Conservation (phyloP, 2,888 invertebrate genomes). For the Dryococelus australis region DNA sequence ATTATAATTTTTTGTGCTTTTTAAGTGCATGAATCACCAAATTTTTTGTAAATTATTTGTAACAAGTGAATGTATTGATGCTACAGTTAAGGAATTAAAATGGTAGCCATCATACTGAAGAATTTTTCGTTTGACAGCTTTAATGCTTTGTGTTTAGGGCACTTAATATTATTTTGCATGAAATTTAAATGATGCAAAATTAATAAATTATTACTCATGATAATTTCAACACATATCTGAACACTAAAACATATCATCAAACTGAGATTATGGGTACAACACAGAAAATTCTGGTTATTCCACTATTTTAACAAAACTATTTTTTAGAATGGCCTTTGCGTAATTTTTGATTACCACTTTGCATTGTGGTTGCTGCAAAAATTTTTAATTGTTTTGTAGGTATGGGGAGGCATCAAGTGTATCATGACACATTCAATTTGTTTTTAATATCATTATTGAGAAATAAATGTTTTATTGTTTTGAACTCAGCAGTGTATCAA, state of each 20-base stretch:
- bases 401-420: neutral
- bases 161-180: neutral
- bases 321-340: neutral
- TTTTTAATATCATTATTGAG: slow-evolving; percentile 79
- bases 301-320: neutral
- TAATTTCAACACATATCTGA: neutral
- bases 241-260: neutral
- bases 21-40: neutral
- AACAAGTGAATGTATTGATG: neutral
- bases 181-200: neutral
- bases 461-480: slow-evolving; percentile 12
- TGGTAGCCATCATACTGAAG: too few species aligned
- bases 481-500: slow-evolving; percentile 12
- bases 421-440: slow-evolving; percentile 73
- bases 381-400: neutral
- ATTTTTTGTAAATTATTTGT: neutral
- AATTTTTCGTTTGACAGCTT: neutral
- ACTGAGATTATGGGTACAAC: neutral
- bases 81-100: neutral
- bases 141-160: neutral
- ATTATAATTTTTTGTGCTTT: neutral
- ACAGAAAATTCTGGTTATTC: neutral
- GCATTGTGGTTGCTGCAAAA: neutral
- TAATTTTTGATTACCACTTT: neutral
- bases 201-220: neutral